Percentiles rank a stretch among this genome's conserved stretches.
phyloP scores from a whole-genome alignment of 2,113 vertebrate genomes.

The Pogona vitticeps region DNA sequence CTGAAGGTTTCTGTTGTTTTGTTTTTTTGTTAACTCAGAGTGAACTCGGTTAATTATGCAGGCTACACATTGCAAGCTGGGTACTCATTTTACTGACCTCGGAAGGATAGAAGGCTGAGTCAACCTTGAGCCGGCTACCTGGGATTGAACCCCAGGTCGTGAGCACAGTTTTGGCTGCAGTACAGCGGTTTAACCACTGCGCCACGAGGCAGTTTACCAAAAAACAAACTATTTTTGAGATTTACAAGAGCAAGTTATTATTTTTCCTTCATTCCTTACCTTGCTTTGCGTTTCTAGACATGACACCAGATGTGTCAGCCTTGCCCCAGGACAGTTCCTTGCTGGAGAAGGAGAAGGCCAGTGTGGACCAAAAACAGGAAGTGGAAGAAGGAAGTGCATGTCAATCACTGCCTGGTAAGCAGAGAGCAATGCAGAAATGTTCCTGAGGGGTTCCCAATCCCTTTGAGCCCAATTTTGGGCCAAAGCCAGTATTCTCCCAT shows the following conservation, averaged over 20 bases:
- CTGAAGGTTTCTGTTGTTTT: too few relatives aligned
- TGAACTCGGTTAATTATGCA: too few relatives aligned
- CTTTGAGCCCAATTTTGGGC: background rate
- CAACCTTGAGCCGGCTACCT: too few relatives aligned
- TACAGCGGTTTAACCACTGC: too few relatives aligned
- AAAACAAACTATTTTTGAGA: background rate
- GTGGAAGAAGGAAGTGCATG: constrained; percentile 78
- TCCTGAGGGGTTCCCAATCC: background rate
- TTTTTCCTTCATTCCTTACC: constrained; percentile 43
- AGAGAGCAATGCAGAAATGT: background rate
- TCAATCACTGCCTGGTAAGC: constrained; percentile 84
- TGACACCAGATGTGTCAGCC: constrained; percentile 93
- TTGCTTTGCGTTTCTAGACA: constrained; percentile 78
- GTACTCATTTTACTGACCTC: too few relatives aligned
- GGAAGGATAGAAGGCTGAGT: too few relatives aligned
- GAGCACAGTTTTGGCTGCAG: too few relatives aligned
- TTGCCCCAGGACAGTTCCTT: constrained; percentile 83
- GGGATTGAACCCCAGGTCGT: too few relatives aligned
- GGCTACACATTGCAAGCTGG: too few relatives aligned
- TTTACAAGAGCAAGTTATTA: background rate
- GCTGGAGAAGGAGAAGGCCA: constrained; percentile 83
- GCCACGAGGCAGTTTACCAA: too few relatives aligned
- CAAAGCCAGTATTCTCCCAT: background rate
- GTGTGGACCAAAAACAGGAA: constrained; percentile 79
- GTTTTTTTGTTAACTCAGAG: too few relatives aligned